phyloP scores from a whole-genome alignment of 1,140 invertebrate genomes.

The Cepaea nemoralis region DNA sequence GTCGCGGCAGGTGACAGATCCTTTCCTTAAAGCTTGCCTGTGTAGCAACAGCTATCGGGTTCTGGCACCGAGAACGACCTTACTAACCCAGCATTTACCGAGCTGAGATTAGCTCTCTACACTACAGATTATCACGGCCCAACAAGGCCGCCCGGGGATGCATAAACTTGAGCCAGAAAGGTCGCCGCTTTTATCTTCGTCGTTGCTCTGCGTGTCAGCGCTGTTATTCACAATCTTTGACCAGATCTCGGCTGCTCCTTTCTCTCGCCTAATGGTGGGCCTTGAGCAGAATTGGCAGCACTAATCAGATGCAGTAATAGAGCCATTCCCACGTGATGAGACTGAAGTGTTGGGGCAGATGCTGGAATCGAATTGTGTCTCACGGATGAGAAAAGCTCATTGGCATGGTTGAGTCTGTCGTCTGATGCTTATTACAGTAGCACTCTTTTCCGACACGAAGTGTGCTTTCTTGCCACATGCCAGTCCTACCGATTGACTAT shows the following conservation, averaged over 20 bases:
- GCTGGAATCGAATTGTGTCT: constrained; percentile 29
- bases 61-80: background rate
- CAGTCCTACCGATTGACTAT: background rate
- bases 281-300: constrained; percentile 29
- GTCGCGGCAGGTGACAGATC: constrained; percentile 21
- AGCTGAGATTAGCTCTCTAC: constrained; percentile 24
- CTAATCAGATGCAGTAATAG: constrained; percentile 36
- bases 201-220: background rate
- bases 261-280: constrained; percentile 11
- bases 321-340: constrained; percentile 29
- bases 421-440: constrained; percentile 4
- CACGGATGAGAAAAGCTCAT: constrained; percentile 30
- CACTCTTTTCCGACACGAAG: background rate
- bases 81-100: background rate
- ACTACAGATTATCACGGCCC: constrained; percentile 35
- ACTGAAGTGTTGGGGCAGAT: constrained; percentile 25
- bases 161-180: constrained; percentile 14
- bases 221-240: constrained; percentile 13
- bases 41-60: constrained; percentile 29
- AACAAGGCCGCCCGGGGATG: constrained; percentile 4
- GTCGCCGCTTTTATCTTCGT: background rate
- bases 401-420: constrained; percentile 2
- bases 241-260: constrained; percentile 18
- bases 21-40: constrained; percentile 29
- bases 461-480: background rate